Percentiles rank a stretch among this genome's conserved stretches.
These are phyloP conservation scores for Harpegnathos saltator DNA, from an alignment of 1,140 invertebrate genomes.

Conservation along the genomic window DNA sequence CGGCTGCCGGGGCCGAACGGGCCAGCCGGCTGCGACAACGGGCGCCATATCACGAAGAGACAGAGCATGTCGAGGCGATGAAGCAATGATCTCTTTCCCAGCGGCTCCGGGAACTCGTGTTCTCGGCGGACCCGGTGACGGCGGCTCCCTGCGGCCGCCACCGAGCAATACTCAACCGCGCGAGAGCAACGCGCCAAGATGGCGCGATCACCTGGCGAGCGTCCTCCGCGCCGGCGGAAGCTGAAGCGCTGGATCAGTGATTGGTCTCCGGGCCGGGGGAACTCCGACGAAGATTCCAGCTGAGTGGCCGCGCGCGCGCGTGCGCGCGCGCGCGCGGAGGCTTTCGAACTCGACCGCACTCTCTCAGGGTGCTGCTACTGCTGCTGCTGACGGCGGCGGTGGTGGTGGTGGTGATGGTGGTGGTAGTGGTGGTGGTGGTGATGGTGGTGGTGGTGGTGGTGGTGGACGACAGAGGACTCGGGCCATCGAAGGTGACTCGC, in stretches of 20 bases:
- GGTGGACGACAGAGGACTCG: neutral
- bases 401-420: no score
- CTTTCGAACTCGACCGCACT: neutral
- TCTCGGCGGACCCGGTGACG: neutral
- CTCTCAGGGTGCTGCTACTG: no score
- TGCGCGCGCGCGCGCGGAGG: neutral
- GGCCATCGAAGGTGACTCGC: no score
- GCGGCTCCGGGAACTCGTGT: conserved; percentile 17
- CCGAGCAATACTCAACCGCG: conserved; percentile 12
- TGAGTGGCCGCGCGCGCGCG: neutral
- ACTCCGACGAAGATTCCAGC: conserved; percentile 20
- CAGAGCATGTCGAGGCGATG: conserved; percentile 80
- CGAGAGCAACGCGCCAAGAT: neutral
- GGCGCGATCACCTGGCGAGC: neutral
- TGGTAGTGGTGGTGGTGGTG: no score
- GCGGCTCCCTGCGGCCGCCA: neutral
- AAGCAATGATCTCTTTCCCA: conserved; percentile 82
- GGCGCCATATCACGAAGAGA: conserved; percentile 83
- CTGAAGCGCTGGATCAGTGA: neutral
- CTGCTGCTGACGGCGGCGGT: no score
- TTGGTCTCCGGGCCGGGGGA: neutral
- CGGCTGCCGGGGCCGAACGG: conserved; percentile 24
- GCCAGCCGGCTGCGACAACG: conserved; percentile 71
- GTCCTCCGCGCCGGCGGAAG: neutral
- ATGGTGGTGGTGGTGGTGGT: no score